A percentile compares a stretch with the other conserved stretches of the same genome.
phyloP scores from a whole-genome alignment of 2,888 invertebrate genomes.

The Drosophila eohydei region DNA sequence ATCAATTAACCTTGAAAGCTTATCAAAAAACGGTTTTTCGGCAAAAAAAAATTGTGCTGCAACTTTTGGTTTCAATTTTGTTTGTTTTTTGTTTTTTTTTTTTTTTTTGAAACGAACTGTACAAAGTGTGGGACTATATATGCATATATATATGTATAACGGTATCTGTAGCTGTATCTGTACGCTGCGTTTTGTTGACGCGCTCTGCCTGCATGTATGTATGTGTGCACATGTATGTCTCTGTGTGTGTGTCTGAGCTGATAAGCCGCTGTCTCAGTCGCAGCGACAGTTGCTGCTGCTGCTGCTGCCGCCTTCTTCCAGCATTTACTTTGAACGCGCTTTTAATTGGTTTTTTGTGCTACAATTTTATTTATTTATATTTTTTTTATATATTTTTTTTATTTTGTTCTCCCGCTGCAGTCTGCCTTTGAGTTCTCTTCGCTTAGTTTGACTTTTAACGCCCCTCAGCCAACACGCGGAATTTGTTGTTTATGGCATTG shows the following conservation, averaged over 20 bases:
- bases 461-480: slow-evolving; percentile 23
- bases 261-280: slow-evolving; percentile 44
- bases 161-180: slow-evolving; percentile 24
- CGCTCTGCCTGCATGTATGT: slow-evolving; percentile 4
- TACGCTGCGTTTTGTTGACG: slow-evolving; percentile 54
- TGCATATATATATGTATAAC: slow-evolving; percentile 15
- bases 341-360: slow-evolving; percentile 47
- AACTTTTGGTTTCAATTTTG: slow-evolving; percentile 26
- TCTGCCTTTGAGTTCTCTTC: slow-evolving; percentile 46
- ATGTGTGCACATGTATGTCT: slow-evolving; percentile 6
- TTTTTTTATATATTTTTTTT: slow-evolving; percentile 33
- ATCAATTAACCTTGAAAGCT: slow-evolving; percentile 63
- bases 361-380: slow-evolving; percentile 43
- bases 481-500: slow-evolving; percentile 2
- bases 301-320: slow-evolving; percentile 25
- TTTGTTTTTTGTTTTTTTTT: too few species aligned
- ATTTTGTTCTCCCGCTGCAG: slow-evolving; percentile 48
- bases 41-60: slow-evolving; percentile 34
- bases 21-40: slow-evolving; percentile 44
- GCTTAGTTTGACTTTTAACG: slow-evolving; percentile 43
- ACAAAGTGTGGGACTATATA: slow-evolving; percentile 6
- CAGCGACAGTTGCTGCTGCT: slow-evolving; percentile 7
- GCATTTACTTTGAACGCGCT: slow-evolving; percentile 44
- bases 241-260: slow-evolving; percentile 30
- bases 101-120: slow-evolving; percentile 17